A percentile compares a stretch with the other conserved stretches of the same genome.
Conservation (phyloP, 1,140 invertebrate genomes). For the Harpegnathos saltator region DNA sequence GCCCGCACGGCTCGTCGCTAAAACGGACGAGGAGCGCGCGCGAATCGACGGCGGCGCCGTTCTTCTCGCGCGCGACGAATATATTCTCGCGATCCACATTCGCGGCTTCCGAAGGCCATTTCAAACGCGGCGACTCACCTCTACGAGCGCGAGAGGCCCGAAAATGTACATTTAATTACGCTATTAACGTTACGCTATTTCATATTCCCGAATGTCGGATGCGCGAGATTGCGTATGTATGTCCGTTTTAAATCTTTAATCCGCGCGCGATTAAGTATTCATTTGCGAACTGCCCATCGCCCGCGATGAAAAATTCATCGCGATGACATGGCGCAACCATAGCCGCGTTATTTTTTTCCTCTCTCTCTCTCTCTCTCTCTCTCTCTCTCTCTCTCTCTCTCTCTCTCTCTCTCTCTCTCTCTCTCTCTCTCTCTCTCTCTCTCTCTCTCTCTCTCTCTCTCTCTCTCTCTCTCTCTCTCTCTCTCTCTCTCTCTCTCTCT, state of each 20-base stretch:
- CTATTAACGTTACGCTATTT: neutral
- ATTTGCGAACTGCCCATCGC: neutral
- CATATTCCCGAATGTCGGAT: neutral
- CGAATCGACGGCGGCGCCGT: neutral
- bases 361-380: no score
- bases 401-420: no score
- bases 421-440: no score
- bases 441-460: no score
- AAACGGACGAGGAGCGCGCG: slow-evolving; percentile 12
- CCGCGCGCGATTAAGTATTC: slow-evolving; percentile 18
- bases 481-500: no score
- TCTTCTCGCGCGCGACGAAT: neutral
- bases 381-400: no score
- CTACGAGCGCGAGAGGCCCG: no score
- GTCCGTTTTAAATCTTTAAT: slow-evolving; percentile 4
- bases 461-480: no score
- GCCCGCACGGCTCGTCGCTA: neutral
- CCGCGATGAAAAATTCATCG: slow-evolving; percentile 24
- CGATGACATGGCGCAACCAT: neutral
- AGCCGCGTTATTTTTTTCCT: neutral
- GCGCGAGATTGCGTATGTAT: neutral
- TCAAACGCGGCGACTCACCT: neutral
- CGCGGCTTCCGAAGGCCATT: neutral
- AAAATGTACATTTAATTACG: no score
- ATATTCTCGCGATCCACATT: neutral